phyloP scores from a whole-genome alignment of 2,113 vertebrate species.

The Aptenodytes forsteri region DNA sequence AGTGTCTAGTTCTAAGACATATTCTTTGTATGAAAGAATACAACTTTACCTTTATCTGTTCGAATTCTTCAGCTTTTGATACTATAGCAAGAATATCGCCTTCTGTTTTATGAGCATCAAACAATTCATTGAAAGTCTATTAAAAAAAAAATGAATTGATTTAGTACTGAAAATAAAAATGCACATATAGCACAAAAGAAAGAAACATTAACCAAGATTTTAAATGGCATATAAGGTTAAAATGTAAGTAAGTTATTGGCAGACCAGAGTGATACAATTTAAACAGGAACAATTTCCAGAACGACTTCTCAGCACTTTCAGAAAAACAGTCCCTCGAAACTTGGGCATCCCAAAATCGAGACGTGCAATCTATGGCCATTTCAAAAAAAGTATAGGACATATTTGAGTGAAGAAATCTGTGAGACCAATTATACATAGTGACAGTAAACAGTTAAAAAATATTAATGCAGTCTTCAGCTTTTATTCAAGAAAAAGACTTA shows the following conservation, averaged over 20 bases:
- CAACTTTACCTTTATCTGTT: slow-evolving; percentile 93
- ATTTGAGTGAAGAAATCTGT: neutral
- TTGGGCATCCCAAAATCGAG: neutral
- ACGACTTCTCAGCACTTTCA: neutral
- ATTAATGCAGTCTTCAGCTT: neutral
- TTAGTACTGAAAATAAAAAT: slow-evolving; percentile 39
- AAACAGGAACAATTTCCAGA: neutral
- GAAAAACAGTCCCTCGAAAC: neutral
- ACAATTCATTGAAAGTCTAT: slow-evolving; percentile 96
- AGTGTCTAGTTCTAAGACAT: neutral
- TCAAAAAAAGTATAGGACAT: neutral
- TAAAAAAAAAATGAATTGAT: slow-evolving; percentile 29
- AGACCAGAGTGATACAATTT: neutral
- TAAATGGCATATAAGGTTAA: neutral
- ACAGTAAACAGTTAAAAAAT: neutral
- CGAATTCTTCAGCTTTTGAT: slow-evolving; percentile 97
- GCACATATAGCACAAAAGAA: neutral
- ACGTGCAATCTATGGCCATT: neutral
- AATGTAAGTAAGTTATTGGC: neutral
- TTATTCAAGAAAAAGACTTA: neutral
- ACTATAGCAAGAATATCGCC: slow-evolving; percentile 92
- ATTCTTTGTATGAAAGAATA: neutral
- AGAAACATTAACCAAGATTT: neutral
- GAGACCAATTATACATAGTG: neutral
- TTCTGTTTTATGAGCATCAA: slow-evolving; percentile 94